These are phyloP conservation scores for Isotomurus palustris DNA, from an alignment of 2,888 invertebrate genomes.

Conservation along the genomic window DNA sequence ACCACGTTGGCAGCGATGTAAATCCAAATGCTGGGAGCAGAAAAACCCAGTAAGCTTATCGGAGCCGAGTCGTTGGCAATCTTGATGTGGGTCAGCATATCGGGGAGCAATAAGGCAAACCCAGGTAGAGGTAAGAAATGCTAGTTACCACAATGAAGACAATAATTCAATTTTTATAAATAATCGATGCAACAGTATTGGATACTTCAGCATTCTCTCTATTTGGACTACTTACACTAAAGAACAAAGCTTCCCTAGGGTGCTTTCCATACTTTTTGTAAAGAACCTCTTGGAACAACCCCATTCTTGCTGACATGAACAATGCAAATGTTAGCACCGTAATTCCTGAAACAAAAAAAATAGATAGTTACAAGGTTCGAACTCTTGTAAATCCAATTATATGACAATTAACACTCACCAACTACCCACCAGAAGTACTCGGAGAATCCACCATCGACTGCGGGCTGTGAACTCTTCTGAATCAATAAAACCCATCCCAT, in stretches of 20 bases:
- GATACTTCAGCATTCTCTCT: background rate
- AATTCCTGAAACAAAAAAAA: conserved; percentile 57
- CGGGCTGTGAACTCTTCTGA: conserved; percentile 26
- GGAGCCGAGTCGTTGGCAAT: conserved; percentile 65
- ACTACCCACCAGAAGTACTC: conserved; percentile 62
- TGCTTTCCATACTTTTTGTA: conserved; percentile 82
- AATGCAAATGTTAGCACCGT: conserved; percentile 77
- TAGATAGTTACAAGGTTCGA: background rate
- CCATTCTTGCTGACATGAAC: conserved; percentile 90
- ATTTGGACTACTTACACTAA: conserved; percentile 61
- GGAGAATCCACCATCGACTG: conserved; percentile 35
- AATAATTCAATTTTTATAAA: background rate
- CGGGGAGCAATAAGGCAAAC: conserved; percentile 72
- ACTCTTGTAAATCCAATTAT: background rate
- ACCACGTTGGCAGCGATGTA: conserved; percentile 76
- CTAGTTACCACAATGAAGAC: conserved; percentile 52
- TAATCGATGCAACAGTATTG: background rate
- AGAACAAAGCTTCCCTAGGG: conserved; percentile 81
- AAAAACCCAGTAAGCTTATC: conserved; percentile 56
- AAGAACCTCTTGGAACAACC: conserved; percentile 85
- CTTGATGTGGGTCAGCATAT: conserved; percentile 71
- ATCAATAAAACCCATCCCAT: conserved; percentile 1
- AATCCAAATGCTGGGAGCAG: conserved; percentile 68
- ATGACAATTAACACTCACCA: conserved; percentile 49
- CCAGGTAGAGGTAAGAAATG: conserved; percentile 86